These are phyloP conservation scores for Scopus umbretta DNA, from an alignment of 2,113 vertebrate species.

Conservation along the genomic window DNA sequence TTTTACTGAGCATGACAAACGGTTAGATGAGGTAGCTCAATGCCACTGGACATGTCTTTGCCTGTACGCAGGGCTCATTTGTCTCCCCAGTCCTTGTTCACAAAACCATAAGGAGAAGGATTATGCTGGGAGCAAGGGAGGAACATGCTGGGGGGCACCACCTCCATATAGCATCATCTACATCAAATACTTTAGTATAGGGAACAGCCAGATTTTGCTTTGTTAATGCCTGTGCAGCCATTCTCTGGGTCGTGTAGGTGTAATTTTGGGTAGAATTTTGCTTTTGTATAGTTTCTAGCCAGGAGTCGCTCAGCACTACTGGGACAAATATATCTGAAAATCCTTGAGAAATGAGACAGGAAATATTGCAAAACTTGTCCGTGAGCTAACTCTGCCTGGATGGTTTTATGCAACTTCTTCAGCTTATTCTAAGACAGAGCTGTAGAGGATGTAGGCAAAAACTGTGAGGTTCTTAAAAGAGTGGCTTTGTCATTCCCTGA, in stretches of 20 bases:
- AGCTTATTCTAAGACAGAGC: not conserved
- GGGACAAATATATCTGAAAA: slow-evolving; percentile 4
- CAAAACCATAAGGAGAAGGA: fast-evolving
- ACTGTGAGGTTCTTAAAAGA: not conserved
- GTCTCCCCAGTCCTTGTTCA: not conserved
- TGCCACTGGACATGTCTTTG: no score
- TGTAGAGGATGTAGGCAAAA: not conserved
- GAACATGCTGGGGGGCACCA: fast-evolving
- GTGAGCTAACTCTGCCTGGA: not conserved
- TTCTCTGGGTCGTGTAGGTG: fast-evolving
- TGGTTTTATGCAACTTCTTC: not conserved
- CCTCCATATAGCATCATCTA: fast-evolving
- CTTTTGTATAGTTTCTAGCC: not conserved
- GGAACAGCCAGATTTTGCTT: not conserved
- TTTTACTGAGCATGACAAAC: not conserved
- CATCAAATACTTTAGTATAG: fast-evolving
- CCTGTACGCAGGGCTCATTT: not conserved
- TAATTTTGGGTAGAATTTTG: no score
- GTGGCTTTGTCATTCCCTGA: not conserved
- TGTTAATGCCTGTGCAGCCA: not conserved
- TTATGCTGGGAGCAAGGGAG: not conserved
- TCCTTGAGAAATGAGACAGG: not conserved
- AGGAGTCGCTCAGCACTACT: not conserved
- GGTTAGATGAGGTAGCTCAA: not conserved
- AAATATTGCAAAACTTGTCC: not conserved